A percentile compares a stretch with the other conserved stretches of the same genome.
Evolutionary conservation across 2,797 vertebrate genomes (phyloP).

Genomic region (Mormyrus proboscirostris): DNA sequence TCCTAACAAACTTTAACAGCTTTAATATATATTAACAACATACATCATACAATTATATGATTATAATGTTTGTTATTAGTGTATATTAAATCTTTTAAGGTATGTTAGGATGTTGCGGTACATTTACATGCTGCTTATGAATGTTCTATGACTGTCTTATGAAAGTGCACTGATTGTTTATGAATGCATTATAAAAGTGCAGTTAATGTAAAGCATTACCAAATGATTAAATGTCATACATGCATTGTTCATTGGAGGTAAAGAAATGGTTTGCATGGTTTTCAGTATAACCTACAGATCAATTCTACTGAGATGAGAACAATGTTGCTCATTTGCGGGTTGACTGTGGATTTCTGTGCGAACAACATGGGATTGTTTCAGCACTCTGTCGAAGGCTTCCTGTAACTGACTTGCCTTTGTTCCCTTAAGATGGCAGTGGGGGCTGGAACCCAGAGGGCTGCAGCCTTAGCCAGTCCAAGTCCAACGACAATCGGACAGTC

Average conservation of each 20-base stretch:
- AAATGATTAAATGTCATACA: background rate
- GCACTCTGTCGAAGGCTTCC: background rate
- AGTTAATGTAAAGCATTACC: background rate
- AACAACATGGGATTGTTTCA: background rate
- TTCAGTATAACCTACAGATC: background rate
- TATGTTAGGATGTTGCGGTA: background rate
- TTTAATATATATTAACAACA: background rate
- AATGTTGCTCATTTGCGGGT: background rate
- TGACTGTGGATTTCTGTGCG: background rate
- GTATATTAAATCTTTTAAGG: background rate
- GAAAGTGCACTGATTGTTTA: background rate
- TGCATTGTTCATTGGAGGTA: background rate
- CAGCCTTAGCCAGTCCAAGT: constrained; percentile 54
- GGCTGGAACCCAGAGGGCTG: constrained; percentile 82
- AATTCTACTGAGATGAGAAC: background rate
- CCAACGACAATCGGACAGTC: constrained; percentile 66
- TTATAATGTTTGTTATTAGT: background rate
- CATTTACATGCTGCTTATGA: background rate
- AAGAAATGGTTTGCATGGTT: background rate
- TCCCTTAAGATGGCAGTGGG: constrained; percentile 67
- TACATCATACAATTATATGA: background rate
- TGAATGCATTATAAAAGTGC: background rate
- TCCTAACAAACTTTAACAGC: background rate
- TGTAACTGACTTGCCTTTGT: constrained; percentile 27
- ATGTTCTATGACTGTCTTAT: background rate